Base-by-base conservation (phyloP, 2,888 invertebrate species). In the Amorpha juglandis region DNA sequence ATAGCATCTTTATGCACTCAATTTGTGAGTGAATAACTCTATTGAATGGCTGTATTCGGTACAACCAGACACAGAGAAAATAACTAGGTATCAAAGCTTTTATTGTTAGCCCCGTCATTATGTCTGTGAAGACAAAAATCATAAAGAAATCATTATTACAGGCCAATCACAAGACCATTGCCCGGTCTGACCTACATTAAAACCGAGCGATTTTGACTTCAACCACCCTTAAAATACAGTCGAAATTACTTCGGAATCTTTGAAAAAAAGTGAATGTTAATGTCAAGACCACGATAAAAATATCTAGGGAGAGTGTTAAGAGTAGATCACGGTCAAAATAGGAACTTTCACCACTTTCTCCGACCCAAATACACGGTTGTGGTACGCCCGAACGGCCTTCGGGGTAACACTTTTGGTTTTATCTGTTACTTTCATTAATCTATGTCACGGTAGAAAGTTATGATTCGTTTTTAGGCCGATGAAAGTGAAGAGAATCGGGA, bases 271-370 rank as follows among this genome's bases (percentile, higher is more conserved):
- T 83, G 84, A 84, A 82, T 80, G 80, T 76, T 76, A 78, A 80
- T 83, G 83, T 83, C 83, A 84, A 82, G 83, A 78, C 71, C 83
- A 82, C 83, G 76, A 81, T 81, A 81, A 83, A 83, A 84, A 82
- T 82, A 79, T 79, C 81, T 84, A 83, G 83, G 87, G 80, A 87
- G 87, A 89, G 88, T 84, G 84, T 78, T 70, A 77, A 83, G 86
- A 88, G 86, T 88, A 88, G 86, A 88, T 90, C 88, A 88, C 81
- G 89, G 88, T 82, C 88, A 87, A 82, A 67, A 85, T 81, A 78
- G 79, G 80, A 71, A 88, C 91, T 92, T 91, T 92, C 91, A 83
- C 91, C 86, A 79, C 87, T 92, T 92, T 92, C 92, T 84, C 87
- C 70, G 89, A 84, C 91, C 89, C 83, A 88, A 86, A 83, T 87